Percentiles rank a stretch among this genome's conserved stretches.
Evolutionary conservation across 2,888 invertebrate genomes (phyloP).

Genomic region (Papilio protenor): DNA sequence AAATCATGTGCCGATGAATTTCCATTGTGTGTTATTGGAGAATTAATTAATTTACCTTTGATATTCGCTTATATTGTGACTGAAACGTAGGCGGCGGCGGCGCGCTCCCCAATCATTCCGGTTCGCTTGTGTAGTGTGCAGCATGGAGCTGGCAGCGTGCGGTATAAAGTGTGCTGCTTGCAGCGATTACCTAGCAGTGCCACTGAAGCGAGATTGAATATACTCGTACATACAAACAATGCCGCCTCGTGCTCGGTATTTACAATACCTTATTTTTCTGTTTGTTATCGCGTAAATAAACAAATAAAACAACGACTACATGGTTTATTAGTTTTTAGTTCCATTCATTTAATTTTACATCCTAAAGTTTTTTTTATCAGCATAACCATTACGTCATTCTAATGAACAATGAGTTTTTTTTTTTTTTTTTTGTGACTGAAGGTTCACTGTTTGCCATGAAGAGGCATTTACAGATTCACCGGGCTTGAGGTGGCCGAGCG

Average conservation of each 20-base stretch:
- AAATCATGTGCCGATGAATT: no score
- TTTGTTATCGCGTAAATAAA: background rate
- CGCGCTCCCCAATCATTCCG: background rate
- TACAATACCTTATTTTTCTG: background rate
- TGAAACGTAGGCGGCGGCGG: background rate
- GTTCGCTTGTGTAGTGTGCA: background rate
- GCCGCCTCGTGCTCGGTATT: background rate
- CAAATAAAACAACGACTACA: no score
- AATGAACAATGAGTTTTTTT: no score
- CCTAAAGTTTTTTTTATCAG: background rate
- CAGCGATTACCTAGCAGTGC: no score
- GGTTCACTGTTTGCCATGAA: no score
- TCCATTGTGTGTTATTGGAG: background rate
- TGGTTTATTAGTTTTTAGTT: no score
- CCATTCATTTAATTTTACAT: background rate
- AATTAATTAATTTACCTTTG: no score
- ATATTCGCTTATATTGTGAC: background rate
- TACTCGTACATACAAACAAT: background rate
- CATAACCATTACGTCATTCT: background rate
- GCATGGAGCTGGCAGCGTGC: background rate
- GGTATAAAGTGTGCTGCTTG: background rate
- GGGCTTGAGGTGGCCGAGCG: no score
- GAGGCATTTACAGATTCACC: no score
- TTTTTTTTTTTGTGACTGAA: no score
- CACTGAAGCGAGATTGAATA: background rate